Conservation (phyloP, 2,797 vertebrate species). For the Lepus townsendii region DNA sequence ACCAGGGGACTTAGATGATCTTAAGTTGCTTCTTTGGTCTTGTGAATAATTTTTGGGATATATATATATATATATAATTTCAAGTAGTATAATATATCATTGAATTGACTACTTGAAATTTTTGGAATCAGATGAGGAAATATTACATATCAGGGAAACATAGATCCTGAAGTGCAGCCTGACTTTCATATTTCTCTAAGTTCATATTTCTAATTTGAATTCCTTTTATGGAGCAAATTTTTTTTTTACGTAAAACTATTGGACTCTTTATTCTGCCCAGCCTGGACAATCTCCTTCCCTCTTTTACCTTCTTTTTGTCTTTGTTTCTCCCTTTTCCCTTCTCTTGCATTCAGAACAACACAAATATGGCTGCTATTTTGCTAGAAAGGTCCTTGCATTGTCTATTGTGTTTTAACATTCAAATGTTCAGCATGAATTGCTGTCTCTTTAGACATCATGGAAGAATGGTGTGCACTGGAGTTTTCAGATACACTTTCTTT, state of each 20-base stretch:
- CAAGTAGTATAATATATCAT: too few relatives aligned
- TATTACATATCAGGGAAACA: constrained; percentile 38
- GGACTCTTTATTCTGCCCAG: neutral
- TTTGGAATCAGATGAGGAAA: constrained; percentile 9
- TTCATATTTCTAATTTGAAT: constrained; percentile 33
- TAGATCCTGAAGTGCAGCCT: constrained; percentile 42
- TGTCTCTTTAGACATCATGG: constrained; percentile 37
- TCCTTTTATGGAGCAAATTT: constrained; percentile 29
- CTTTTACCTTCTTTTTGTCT: constrained; percentile 18
- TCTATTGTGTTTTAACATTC: constrained; percentile 77
- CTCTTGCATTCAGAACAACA: neutral
- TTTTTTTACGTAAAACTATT: constrained; percentile 22
- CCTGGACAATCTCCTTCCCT: neutral
- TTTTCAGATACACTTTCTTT: constrained; percentile 71
- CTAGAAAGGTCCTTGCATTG: constrained; percentile 57
- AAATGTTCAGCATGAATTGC: constrained; percentile 71
- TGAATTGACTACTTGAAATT: constrained; percentile 33
- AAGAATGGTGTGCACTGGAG: constrained; percentile 43
- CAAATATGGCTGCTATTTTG: constrained; percentile 38
- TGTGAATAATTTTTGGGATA: neutral
- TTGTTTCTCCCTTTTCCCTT: constrained; percentile 12
- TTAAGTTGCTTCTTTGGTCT: neutral
- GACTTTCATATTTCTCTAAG: neutral
- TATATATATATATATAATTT: too few relatives aligned
- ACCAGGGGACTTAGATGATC: neutral